phyloP scores from a whole-genome alignment of 2,888 invertebrate species.

The Drosophila prolongata region DNA sequence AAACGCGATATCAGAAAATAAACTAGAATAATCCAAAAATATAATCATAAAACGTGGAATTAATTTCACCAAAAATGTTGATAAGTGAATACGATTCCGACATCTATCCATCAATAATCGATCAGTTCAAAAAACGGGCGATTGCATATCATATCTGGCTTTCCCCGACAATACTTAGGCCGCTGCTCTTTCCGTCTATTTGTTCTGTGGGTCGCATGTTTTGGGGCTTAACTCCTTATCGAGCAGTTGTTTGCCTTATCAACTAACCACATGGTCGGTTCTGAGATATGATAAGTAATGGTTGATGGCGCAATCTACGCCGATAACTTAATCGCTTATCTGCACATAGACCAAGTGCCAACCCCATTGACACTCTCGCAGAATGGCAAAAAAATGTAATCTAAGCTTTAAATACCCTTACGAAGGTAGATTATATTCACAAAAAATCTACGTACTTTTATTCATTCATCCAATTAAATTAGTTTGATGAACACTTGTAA shows the following conservation, averaged over 20 bases:
- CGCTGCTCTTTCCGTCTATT: constrained; percentile 31
- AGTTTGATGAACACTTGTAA: no score
- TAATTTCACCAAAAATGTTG: background rate
- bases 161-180: constrained; percentile 11
- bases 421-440: background rate
- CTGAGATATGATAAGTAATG: constrained; percentile 47
- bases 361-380: constrained; percentile 6
- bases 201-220: constrained; percentile 26
- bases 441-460: background rate
- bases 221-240: constrained; percentile 40
- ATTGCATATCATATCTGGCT: constrained; percentile 32
- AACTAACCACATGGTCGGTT: constrained; percentile 44
- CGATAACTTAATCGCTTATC: constrained; percentile 32
- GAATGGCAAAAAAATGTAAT: constrained; percentile 5
- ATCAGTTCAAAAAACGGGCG: constrained; percentile 13
- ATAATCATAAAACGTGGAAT: background rate
- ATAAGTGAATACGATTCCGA: constrained; percentile 15
- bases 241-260: constrained; percentile 47
- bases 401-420: constrained; percentile 13
- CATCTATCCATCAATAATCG: constrained; percentile 39
- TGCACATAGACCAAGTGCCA: constrained; percentile 7
- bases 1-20: background rate
- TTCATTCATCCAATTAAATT: background rate
- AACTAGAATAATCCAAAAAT: background rate
- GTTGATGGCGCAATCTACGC: constrained; percentile 32